phyloP scores from a whole-genome alignment of 2,888 invertebrate species.

The Syrista parreyssii region DNA sequence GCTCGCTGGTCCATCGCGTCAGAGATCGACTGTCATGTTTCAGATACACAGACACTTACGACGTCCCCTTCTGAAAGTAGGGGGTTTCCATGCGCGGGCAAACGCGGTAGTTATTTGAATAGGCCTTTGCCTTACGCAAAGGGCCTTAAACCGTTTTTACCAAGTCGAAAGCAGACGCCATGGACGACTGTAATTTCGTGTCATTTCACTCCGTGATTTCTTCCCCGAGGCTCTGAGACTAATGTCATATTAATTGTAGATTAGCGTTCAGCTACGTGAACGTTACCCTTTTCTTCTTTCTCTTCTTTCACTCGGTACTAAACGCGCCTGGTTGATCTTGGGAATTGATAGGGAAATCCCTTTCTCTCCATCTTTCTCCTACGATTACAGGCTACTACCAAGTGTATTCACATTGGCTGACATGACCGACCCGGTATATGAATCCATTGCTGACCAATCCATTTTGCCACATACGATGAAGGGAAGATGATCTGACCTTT shows the following conservation, averaged over 20 bases:
- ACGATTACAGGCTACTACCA: background rate
- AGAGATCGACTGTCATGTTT: background rate
- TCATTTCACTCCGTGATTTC: slow-evolving; percentile 38
- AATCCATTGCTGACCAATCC: background rate
- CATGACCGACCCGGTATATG: background rate
- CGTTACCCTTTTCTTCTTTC: background rate
- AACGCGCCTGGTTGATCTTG: background rate
- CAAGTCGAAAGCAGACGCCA: background rate
- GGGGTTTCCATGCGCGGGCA: slow-evolving; percentile 28
- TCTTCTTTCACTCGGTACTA: background rate
- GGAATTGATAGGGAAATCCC: background rate
- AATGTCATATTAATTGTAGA: slow-evolving; percentile 60
- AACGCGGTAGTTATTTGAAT: slow-evolving; percentile 36
- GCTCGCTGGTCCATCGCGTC: background rate
- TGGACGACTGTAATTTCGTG: slow-evolving; percentile 37
- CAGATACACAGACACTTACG: background rate
- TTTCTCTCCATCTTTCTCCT: background rate
- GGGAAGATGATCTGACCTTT: background rate
- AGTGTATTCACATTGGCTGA: background rate
- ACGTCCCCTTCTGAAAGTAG: slow-evolving; percentile 22
- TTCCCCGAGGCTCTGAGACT: slow-evolving; percentile 37
- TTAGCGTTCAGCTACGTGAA: slow-evolving; percentile 36
- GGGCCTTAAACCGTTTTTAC: slow-evolving; percentile 5
- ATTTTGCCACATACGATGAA: background rate
- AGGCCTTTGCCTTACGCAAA: slow-evolving; percentile 5